phyloP scores from a whole-genome alignment of 53 echinoderm and acorn worm species.

The Mesocentrotus franciscanus region DNA sequence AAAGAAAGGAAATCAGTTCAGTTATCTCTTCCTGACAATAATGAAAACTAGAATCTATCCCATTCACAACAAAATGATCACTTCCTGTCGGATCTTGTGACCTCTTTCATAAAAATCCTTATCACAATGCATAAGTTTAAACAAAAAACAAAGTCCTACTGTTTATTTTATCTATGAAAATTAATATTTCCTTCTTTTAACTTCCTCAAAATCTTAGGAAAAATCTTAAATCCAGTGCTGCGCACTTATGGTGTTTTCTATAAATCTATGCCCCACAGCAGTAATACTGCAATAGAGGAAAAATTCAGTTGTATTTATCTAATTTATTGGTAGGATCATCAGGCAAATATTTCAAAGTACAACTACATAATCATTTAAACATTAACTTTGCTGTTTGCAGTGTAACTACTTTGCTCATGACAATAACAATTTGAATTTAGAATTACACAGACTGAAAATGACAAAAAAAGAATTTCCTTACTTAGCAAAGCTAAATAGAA shows the following conservation, averaged over 20 bases:
- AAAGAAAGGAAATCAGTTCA: slow-evolving; percentile 26
- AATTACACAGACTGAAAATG: too few species aligned
- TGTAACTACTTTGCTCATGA: too few species aligned
- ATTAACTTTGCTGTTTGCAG: too few species aligned
- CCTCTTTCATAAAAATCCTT: not conserved
- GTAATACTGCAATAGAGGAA: too few species aligned
- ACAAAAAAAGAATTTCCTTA: too few species aligned
- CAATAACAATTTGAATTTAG: too few species aligned
- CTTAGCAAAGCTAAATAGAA: too few species aligned
- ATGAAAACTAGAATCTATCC: not conserved
- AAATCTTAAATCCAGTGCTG: not conserved
- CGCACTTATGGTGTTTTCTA: not conserved
- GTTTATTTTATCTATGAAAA: slow-evolving; percentile 7
- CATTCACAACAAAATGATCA: slow-evolving; percentile 16
- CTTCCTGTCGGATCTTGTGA: slow-evolving; percentile 15
- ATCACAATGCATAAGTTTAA: not conserved
- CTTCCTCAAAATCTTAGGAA: not conserved
- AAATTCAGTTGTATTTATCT: too few species aligned
- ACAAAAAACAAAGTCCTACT: slow-evolving; percentile 4
- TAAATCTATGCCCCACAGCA: too few species aligned
- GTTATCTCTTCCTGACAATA: slow-evolving; percentile 40
- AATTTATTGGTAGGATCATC: too few species aligned
- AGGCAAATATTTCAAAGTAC: too few species aligned
- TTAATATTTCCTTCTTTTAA: not conserved
- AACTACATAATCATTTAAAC: too few species aligned